A percentile compares a stretch with the other conserved stretches of the same genome.
Conservation (phyloP, 2,113 vertebrate species). For the Psilopogon haemacephalus region DNA sequence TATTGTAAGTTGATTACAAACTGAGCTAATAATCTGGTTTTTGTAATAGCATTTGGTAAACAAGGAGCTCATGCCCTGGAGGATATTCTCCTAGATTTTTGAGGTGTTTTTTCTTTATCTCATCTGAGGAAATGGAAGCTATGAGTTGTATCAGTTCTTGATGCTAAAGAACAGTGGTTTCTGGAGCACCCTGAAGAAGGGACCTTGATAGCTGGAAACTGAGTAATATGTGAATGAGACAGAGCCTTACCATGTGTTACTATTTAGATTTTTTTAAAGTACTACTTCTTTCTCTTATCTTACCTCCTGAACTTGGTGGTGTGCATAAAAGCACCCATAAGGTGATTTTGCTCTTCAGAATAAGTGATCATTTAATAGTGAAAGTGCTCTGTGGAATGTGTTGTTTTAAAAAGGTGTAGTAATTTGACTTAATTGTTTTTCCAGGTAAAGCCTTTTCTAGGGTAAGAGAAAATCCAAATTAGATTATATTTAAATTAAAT, state of each 20-base stretch:
- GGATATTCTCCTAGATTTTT: not conserved
- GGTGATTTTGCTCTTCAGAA: not conserved
- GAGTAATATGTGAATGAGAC: not conserved
- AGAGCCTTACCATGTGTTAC: not conserved
- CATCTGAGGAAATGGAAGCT: not conserved
- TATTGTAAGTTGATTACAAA: not conserved
- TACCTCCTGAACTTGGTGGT: not conserved
- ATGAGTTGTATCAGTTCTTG: not conserved
- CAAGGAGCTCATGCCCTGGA: not conserved
- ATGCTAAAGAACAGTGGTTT: not conserved
- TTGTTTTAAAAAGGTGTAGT: not conserved
- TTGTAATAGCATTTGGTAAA: not conserved
- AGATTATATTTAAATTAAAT: not conserved
- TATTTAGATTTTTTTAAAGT: not conserved
- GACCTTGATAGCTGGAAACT: not conserved
- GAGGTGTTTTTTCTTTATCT: not conserved
- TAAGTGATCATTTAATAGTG: not conserved
- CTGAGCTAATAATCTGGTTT: not conserved
- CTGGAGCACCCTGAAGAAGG: not conserved
- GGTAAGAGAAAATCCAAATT: not conserved
- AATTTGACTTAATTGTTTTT: not conserved
- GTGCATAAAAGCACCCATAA: not conserved
- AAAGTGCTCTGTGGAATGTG: not conserved
- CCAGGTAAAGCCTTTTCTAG: not conserved
- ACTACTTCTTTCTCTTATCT: too few species aligned